Evolutionary conservation across 2,888 invertebrate genomes (phyloP).

Genomic region (Lissonota sp.): DNA sequence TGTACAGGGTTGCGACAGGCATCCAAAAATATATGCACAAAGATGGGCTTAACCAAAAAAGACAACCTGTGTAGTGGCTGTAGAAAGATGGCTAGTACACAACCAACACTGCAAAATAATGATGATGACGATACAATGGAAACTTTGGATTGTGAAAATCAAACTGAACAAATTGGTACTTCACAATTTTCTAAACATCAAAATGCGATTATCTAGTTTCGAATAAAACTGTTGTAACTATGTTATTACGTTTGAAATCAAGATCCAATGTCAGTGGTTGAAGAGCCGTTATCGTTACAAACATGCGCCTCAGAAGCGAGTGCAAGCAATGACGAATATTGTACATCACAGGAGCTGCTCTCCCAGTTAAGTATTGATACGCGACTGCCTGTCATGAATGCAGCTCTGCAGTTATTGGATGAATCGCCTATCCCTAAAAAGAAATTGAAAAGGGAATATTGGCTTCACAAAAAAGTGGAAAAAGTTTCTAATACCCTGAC

Average conservation of each 20-base stretch:
- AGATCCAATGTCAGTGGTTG: constrained; percentile 5
- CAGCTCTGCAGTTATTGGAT: constrained; percentile 22
- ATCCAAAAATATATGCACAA: constrained; percentile 17
- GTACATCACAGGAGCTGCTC: background rate
- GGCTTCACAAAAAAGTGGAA: constrained; percentile 31
- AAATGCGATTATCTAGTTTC: background rate
- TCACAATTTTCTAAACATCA: constrained; percentile 1
- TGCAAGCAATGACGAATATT: background rate
- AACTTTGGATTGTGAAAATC: background rate
- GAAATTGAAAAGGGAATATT: constrained; percentile 15
- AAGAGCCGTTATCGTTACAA: constrained; percentile 8
- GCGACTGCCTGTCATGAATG: constrained; percentile 28
- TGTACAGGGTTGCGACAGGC: constrained; percentile 17
- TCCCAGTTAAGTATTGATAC: constrained; percentile 37
- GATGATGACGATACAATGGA: background rate
- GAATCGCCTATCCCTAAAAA: constrained; percentile 31
- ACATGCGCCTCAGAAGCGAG: constrained; percentile 17
- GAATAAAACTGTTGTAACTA: constrained; percentile 2
- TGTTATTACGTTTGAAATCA: constrained; percentile 4
- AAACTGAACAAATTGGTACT: constrained; percentile 10
- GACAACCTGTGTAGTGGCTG: constrained; percentile 6
- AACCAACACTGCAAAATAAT: constrained; percentile 1
- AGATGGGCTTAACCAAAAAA: constrained; percentile 1
- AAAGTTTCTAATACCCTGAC: constrained; percentile 21
- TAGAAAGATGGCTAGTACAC: constrained; percentile 12